Percentiles rank a stretch among this genome's conserved stretches.
phyloP scores from a whole-genome alignment of 2,888 invertebrate species.

The Bursaphelenchus okinawaensis region DNA sequence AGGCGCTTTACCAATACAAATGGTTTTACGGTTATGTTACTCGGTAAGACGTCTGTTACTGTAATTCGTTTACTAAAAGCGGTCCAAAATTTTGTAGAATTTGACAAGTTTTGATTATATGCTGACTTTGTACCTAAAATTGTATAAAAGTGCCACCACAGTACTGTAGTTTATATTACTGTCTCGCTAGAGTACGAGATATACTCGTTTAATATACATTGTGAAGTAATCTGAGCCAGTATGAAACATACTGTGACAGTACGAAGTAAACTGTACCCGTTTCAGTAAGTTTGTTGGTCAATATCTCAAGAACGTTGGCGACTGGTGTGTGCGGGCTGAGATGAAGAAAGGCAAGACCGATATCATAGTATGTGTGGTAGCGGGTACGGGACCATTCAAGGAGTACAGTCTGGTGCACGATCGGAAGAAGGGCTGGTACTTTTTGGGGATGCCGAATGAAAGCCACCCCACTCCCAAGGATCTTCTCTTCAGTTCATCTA shows the following conservation, averaged over 20 bases:
- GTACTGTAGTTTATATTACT: no score
- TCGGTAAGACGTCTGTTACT: background rate
- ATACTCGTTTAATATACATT: no score
- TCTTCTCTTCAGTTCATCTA: background rate
- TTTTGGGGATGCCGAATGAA: background rate
- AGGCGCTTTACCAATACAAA: background rate
- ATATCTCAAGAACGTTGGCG: slow-evolving; percentile 5
- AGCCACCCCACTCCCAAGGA: background rate
- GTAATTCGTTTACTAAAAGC: no score
- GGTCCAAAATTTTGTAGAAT: no score
- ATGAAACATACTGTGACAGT: background rate
- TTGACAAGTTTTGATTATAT: no score
- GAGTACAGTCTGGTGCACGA: background rate
- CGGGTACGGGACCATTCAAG: background rate
- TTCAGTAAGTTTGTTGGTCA: background rate
- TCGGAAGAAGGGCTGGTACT: background rate
- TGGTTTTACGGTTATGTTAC: background rate
- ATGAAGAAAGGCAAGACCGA: slow-evolving; percentile 11
- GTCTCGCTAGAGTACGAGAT: no score
- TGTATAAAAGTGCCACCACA: no score
- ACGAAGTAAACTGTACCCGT: background rate
- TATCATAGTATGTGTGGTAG: background rate
- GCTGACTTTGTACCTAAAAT: no score
- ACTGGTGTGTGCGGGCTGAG: slow-evolving; percentile 11
- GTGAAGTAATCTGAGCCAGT: no score